These are phyloP conservation scores for Takifugu flavidus DNA, from an alignment of 2,113 vertebrate genomes.

Conservation along the genomic window DNA sequence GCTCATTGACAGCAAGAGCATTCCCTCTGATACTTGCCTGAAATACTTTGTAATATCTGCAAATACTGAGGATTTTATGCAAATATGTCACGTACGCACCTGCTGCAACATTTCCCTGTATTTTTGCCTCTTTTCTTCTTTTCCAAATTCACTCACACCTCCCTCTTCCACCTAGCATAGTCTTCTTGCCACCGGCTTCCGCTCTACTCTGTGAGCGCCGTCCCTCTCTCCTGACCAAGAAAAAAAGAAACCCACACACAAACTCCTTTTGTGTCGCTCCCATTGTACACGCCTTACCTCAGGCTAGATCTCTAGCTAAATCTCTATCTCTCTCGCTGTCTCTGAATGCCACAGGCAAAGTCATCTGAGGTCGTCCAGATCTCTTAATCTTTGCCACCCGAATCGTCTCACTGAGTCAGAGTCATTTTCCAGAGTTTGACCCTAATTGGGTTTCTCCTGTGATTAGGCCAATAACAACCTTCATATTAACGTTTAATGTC, in stretches of 20 bases:
- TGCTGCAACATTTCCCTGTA: background rate
- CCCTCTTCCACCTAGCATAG: slow-evolving; percentile 12
- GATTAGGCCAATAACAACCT: slow-evolving; percentile 73
- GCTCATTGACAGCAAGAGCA: slow-evolving; percentile 11
- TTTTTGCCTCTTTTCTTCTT: slow-evolving; percentile 1
- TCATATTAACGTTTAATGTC: slow-evolving; percentile 73
- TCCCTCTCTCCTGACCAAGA: slow-evolving; percentile 21
- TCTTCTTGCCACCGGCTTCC: slow-evolving; percentile 27
- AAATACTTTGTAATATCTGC: background rate
- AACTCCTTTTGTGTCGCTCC: slow-evolving; percentile 21
- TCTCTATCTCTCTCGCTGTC: slow-evolving; percentile 30
- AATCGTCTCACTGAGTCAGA: slow-evolving; percentile 40
- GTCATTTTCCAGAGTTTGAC: slow-evolving; percentile 57
- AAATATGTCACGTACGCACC: slow-evolving; percentile 4
- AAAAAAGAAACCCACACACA: slow-evolving; percentile 20
- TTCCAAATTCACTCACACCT: slow-evolving; percentile 6
- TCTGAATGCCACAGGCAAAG: slow-evolving; percentile 49
- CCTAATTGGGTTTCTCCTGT: slow-evolving; percentile 66
- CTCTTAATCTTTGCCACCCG: slow-evolving; percentile 24
- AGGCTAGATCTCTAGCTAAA: slow-evolving; percentile 32
- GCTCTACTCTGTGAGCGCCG: slow-evolving; percentile 22
- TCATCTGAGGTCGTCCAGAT: slow-evolving; percentile 38
- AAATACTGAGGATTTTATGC: background rate
- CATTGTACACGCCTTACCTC: slow-evolving; percentile 27
- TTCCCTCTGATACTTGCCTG: slow-evolving; percentile 20